Evolutionary conservation across 2,113 vertebrate genomes (phyloP), one percentile per base, ranked within the genome.

Genomic region (Nycticorax nycticorax): DNA sequence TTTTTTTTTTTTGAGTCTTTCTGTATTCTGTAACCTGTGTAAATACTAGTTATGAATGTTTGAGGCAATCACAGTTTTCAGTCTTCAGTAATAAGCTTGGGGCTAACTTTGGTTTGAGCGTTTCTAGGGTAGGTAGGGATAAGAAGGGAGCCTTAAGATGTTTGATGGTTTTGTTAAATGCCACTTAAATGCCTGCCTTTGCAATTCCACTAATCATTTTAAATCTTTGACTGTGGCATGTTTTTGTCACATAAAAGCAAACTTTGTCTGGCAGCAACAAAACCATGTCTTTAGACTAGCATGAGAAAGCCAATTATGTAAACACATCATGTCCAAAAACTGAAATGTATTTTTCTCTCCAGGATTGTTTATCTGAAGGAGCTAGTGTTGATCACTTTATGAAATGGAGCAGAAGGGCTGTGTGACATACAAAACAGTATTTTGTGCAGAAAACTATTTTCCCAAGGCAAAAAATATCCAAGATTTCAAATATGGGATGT

Each of bases 281-380:
- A 27, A 26, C 0, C 27, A 15, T 1, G 0, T n/a, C n/a, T 87
- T 45, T 19, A 59, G 64, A 45, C 43, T 79, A 69, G 57, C 13
- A 24, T 53, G 30, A 72, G 66, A 85, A 56, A 89, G 45, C 33
- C 64, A 85, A 32, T 92, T 93, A 62, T 41, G 17, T 74, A 88
- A 94, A 69, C n/a, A 74, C 23, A 71, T 67, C 15, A 12, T 74
- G 62, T 92, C 66, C 53, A 74, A 82, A 92, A 71, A 14, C 26
- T 14, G 24, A 92, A 66, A 91, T 75, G 9, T 90, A 23, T 87
- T 91, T 95, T 93, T 92, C 62, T 75, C 2, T 91, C 37, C 24
- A n/a, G 19, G 9, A 60, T 94, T 87, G 60, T 96, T 96, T 94
- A 50, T 87, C 73, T 94, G 84, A 91, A 94, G 80, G 39, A 68